Percentiles rank a stretch among this genome's conserved stretches.
These are phyloP conservation scores for Aspidiotus rigidus DNA, from an alignment of 2,888 invertebrate genomes.

Conservation along the genomic window DNA sequence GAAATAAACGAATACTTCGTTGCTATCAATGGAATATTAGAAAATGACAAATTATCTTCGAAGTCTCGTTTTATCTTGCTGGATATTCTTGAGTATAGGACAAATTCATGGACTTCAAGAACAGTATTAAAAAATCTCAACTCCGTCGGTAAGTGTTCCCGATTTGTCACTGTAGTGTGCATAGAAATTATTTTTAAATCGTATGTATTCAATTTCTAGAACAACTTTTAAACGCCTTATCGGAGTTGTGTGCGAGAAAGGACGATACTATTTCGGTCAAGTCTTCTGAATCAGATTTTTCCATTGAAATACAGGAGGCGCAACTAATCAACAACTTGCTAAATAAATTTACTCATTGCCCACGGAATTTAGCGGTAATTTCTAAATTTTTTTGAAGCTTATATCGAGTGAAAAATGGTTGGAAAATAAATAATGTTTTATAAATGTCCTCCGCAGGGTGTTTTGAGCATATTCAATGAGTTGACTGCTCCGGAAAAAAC, in stretches of 20 bases:
- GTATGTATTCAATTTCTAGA: not conserved
- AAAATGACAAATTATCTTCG: not conserved
- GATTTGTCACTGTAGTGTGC: not conserved
- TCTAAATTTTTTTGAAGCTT: not conserved
- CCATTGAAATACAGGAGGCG: not conserved
- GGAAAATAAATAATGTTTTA: not conserved
- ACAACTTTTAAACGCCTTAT: not conserved
- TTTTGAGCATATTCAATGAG: not conserved
- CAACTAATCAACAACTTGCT: not conserved
- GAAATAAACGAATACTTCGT: not conserved
- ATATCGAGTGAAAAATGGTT: not conserved
- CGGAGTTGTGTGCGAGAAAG: not conserved
- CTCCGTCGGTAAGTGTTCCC: not conserved
- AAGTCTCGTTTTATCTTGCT: not conserved
- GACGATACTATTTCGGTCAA: not conserved
- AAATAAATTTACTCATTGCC: conserved; percentile 1
- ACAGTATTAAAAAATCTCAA: not conserved
- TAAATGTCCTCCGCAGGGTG: not conserved
- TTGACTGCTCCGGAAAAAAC: not conserved
- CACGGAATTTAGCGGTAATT: not conserved
- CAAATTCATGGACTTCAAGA: not conserved
- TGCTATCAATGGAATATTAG: not conserved
- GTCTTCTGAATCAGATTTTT: not conserved
- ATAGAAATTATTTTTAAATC: not conserved
- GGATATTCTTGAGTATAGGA: not conserved